Percentiles rank a stretch among this genome's conserved stretches.
These are phyloP conservation scores for Candoia aspera DNA, from an alignment of 2,113 vertebrate species.

Conservation along the genomic window DNA sequence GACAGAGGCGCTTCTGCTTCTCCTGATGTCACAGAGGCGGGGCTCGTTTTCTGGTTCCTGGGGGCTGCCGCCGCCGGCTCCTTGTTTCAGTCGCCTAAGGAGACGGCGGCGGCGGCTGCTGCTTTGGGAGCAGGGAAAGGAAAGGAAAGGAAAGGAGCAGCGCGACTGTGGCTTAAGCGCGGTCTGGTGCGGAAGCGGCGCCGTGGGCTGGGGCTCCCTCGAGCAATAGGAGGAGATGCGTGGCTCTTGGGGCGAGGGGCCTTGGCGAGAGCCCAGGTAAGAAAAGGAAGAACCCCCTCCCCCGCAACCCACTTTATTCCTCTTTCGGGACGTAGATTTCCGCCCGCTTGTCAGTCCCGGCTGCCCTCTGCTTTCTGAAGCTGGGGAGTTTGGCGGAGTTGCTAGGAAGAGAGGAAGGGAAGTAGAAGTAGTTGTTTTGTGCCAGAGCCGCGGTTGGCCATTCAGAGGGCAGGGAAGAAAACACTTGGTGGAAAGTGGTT, in stretches of 20 bases:
- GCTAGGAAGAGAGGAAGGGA: neutral
- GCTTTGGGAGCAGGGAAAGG: neutral
- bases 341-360: neutral
- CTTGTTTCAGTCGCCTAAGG: neutral
- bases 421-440: neutral
- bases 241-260: neutral
- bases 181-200: neutral
- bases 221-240: neutral
- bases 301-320: neutral
- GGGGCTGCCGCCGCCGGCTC: neutral
- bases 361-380: neutral
- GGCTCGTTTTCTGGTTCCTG: neutral
- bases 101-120: neutral
- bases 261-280: neutral
- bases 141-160: neutral
- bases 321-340: too few species aligned
- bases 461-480: too few species aligned
- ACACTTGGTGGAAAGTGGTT: neutral
- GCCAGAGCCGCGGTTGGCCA: neutral
- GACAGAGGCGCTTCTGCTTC: constrained; percentile 21
- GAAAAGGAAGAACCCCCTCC: neutral
- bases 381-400: neutral
- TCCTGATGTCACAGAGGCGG: constrained; percentile 50
- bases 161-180: neutral
- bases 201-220: neutral